Base-by-base conservation (phyloP, 2,113 vertebrate genomes). In the Guaruba guarouba region DNA sequence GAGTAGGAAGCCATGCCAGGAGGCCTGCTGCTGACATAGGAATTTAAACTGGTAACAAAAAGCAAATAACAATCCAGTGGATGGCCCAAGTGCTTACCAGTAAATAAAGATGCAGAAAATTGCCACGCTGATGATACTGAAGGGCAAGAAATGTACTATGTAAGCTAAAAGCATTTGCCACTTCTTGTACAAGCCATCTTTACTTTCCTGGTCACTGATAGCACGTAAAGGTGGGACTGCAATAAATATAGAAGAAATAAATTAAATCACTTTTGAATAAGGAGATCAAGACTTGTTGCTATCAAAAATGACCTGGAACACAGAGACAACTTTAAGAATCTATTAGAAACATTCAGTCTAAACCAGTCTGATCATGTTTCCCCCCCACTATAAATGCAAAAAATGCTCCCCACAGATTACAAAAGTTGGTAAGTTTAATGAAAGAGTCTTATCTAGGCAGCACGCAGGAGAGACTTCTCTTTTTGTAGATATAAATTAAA, bases 151-250 rank as follows among this genome's bases (percentile, higher is more conserved):
- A 41, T 99, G 99, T 54, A 99, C 88, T 85, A 99, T 97, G 25
- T 99, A 99, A 69, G 99, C 99, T 95, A 99, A 70, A 93, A 99
- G 98, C 98, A 99, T 99, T 95, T 99, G 99, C 99, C 99, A 99
- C 95, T 99, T 99, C 87, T 98, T 98, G 93, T 99, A 99, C 73
- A 99, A 97, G 41, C 99, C 99, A 1, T 99, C 99, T 93, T 99
- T 98, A 84, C 98, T 99, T 97, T 99, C 99, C 97, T 99, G 99
- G 94, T 99, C 99, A 35, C 98, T 96, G 67, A 99, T 97, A 25
- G 99, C 99, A 92, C 99, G 98, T 73, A 99, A 79, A 75, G 98
- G 97, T 16, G 99, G 98, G 94, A 99, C 99, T 99, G 86, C 54
- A 94, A 63, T 31, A 90, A 82, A 92, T 10, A 79, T 0, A 23